Conservation (phyloP, 2,888 invertebrate species). For the Sphaerophoria taeniata region DNA sequence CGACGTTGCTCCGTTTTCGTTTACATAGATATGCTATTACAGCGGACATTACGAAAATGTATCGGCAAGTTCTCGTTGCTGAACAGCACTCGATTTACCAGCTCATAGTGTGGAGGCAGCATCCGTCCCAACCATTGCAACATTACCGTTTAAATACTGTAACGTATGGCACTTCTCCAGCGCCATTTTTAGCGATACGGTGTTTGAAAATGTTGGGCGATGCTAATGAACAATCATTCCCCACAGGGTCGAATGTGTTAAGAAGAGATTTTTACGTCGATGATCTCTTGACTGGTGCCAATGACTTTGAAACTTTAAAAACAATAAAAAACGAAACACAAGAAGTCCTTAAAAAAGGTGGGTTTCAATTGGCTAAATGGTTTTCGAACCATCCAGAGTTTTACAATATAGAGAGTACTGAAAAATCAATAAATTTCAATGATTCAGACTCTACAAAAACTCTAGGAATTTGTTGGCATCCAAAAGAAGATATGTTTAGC, state of each 20-base stretch:
- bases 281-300: slow-evolving; percentile 45
- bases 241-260: no score
- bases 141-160: no score
- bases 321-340: slow-evolving; percentile 24
- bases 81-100: no score
- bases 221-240: no score
- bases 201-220: no score
- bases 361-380: slow-evolving; percentile 30
- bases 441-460: slow-evolving; percentile 6
- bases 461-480: slow-evolving; percentile 33
- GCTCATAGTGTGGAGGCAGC: no score
- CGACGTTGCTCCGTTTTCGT: slow-evolving; percentile 6
- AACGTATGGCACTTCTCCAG: no score
- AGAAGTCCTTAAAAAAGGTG: slow-evolving; percentile 29
- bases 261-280: no score
- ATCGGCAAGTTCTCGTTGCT: slow-evolving; percentile 23
- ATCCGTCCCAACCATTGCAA: no score
- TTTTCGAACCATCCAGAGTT: slow-evolving; percentile 33
- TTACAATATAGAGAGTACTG: slow-evolving; percentile 9
- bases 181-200: no score
- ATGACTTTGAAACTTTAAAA: slow-evolving; percentile 29
- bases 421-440: slow-evolving; percentile 32
- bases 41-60: background rate
- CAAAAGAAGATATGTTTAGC: slow-evolving; percentile 32
- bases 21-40: no score